A percentile compares a stretch with the other conserved stretches of the same genome.
Evolutionary conservation across 2,113 vertebrate genomes (phyloP).

Genomic region (Delphinapterus leucas): DNA sequence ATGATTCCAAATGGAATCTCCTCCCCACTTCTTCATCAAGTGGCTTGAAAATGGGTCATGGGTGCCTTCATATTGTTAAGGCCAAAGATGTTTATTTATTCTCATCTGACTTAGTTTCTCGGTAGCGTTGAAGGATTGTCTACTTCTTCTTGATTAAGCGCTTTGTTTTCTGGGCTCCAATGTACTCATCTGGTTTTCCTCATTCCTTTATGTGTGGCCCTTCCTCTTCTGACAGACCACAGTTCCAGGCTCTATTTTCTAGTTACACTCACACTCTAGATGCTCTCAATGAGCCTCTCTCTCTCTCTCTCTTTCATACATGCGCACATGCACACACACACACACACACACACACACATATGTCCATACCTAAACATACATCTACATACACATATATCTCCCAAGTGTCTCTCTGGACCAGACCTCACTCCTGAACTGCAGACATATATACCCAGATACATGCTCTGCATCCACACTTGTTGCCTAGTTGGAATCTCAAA

Average conservation of each 20-base stretch:
- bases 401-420: neutral
- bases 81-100: neutral
- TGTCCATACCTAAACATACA: no score
- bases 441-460: rapidly evolving
- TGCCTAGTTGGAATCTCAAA: neutral
- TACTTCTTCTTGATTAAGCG: neutral
- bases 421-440: neutral
- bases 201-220: neutral
- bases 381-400: neutral
- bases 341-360: neutral
- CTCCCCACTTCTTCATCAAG: neutral
- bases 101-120: neutral
- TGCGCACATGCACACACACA: rapidly evolving
- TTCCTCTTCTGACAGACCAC: neutral
- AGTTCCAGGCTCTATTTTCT: neutral
- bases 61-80: neutral
- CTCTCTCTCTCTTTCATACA: neutral
- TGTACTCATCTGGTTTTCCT: neutral
- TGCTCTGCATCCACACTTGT: neutral
- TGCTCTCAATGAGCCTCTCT: neutral
- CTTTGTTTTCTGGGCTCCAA: neutral
- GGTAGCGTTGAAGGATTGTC: neutral
- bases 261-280: neutral
- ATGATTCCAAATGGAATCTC: neutral
- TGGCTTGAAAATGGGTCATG: neutral